Evolutionary conservation across 2,888 invertebrate species (phyloP), one percentile per base, ranked within the genome.

Genomic region (Marronus borbonicus): DNA sequence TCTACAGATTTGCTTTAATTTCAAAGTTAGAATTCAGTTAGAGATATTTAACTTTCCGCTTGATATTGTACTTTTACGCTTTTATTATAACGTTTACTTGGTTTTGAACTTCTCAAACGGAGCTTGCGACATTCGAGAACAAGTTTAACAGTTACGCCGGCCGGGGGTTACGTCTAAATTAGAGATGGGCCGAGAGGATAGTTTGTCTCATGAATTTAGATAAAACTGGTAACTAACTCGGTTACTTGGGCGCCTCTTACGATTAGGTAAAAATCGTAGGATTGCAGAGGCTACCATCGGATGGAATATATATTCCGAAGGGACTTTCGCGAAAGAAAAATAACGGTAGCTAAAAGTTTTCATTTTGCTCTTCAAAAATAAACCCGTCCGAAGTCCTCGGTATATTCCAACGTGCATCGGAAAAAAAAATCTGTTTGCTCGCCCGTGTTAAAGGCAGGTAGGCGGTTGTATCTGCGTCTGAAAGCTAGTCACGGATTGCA

Each of bases 191-290:
- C 8, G 0, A 3, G 7, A 39, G 39, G 31, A 65, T 39, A 39
- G 17, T 55, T 55, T 55, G n/a, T n/a, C 39, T 65, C 39, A 65
- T 65, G 39, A 39, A 65, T 65, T 65, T 65, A 39, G 36, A 65
- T 65, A n/a, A 39, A 65, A 65, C 39, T 55, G 20, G 55, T 20
- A 55, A 55, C 55, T n/a, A 55, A 55, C 55, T 55, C 44, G 8
- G 44, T 44, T 55, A 10, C 55, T n/a, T 55, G 7, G 14, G n/a
- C n/a, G n/a, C 44, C 8, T 44, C 12, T 12, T 44, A 44, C 44
- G 2, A 12, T 44, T 44, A 44, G 44, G 12, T 36, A 44, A 12
- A 44, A 44, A 44, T 12, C 10, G 44, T 12, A 44, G 12, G 12
- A 44, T 12, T 44, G 7, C 1, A 12, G 44, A 3, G 44, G 8